Conservation (phyloP, 1,140 invertebrate species). For the Panonychus citri region DNA sequence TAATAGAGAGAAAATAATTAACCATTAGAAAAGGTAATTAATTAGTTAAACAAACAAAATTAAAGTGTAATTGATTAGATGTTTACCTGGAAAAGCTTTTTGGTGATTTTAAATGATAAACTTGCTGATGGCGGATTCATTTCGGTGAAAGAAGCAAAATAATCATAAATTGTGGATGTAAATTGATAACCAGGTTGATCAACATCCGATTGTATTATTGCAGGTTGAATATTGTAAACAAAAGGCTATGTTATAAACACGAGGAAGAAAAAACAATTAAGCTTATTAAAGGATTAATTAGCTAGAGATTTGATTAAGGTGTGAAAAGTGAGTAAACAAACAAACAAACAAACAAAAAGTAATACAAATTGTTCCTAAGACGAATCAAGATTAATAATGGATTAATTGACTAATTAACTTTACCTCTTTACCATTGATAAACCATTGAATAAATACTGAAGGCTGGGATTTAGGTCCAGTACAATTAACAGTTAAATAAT, state of each 20-base stretch:
- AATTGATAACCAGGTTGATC: background rate
- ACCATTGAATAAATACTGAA: slow-evolving; percentile 13
- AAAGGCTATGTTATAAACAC: background rate
- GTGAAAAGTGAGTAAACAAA: no score
- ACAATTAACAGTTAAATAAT: slow-evolving; percentile 55
- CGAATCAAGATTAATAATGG: no score
- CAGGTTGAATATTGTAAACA: background rate
- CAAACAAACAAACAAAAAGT: no score
- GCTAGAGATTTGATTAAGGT: no score
- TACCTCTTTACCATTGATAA: slow-evolving; percentile 16
- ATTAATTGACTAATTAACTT: background rate
- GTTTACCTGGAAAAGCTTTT: slow-evolving; percentile 4
- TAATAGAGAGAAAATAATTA: background rate
- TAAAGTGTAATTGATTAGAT: background rate
- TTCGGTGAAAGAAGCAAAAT: background rate
- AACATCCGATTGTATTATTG: background rate
- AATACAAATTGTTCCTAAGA: no score
- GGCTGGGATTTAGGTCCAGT: slow-evolving; percentile 2
- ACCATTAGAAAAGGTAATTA: background rate
- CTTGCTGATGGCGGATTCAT: background rate
- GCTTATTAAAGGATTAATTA: no score
- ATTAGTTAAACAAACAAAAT: background rate
- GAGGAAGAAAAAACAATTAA: background rate
- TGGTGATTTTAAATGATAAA: slow-evolving; percentile 2
- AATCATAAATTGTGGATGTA: slow-evolving; percentile 1